Conservation (phyloP, 2,113 vertebrate genomes). For the Vireo altiloquus region DNA sequence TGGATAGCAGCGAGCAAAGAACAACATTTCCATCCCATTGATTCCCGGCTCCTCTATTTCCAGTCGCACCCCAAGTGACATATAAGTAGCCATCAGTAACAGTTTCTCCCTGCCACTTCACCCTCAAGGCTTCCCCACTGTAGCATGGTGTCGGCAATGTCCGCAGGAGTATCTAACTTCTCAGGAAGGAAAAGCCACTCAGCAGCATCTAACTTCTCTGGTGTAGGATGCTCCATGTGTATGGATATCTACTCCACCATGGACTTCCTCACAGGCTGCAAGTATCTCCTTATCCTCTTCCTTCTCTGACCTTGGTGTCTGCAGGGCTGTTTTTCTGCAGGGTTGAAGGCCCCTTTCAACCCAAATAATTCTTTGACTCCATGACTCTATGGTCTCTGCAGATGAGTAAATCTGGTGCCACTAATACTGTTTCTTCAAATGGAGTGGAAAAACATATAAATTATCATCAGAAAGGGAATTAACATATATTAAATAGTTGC, state of each 20-base stretch:
- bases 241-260: not conserved
- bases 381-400: not conserved
- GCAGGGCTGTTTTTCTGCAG: not conserved
- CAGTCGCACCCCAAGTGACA: not conserved
- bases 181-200: not conserved
- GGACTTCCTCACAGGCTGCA: not conserved
- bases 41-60: not conserved
- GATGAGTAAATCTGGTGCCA: not conserved
- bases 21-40: rapidly evolving
- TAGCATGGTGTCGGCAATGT: rapidly evolving
- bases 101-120: not conserved
- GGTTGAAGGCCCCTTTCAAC: not conserved
- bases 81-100: not conserved
- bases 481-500: not conserved
- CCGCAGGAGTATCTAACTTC: not conserved
- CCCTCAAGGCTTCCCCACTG: not conserved
- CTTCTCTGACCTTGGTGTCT: not conserved
- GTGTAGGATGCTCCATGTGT: not conserved
- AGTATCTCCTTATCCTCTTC: not conserved
- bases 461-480: not conserved
- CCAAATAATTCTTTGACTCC: not conserved
- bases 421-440: not conserved
- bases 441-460: not conserved
- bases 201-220: too few relatives aligned
- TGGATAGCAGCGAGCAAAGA: not conserved